Evolutionary conservation across 2,888 invertebrate species (phyloP), one percentile per base, ranked within the genome.

Genomic region (Mimumesa dahlbomi): DNA sequence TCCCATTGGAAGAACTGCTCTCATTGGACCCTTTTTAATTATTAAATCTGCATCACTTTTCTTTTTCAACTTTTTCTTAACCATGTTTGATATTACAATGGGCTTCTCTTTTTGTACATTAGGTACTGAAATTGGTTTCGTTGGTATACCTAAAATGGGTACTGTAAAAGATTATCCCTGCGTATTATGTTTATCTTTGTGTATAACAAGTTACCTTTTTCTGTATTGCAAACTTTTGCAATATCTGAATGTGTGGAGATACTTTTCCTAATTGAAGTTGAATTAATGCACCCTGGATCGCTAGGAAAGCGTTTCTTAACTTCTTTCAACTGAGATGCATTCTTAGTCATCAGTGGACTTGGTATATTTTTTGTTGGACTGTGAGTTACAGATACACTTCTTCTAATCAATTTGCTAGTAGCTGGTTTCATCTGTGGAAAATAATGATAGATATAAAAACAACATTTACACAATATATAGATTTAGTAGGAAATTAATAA

Each of bases 11-110:
- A 89, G 74, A 11, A 87, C 22, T 4, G 89, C 89, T 69, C 87
- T 89, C 70, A 89, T 59, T 13, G 89, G 89, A 14, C 89, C 89
- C 58, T 77, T 87, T 56, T 85, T 88, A 19, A 62, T 52, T 19
- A 76, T 58, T 13, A 70, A 36, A 16, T 81, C 76, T 1, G 56
- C 6, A 16, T 73, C 81, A 3, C 54, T 1, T 46, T 84, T 87
- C 36, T 82, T 82, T 14, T 84, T 84, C 0, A 87, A 66, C 72
- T 82, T 86, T 19, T 65, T 79, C 71, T 83, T 88, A 11, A 85
- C 79, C 2, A 49, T 53, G 31, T 5, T 25, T 7, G 61, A 67
- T 43, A 70, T 48, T 5, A 29, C 48, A 0, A 62, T 11, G 9
- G 71, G 19, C 18, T 81, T 81, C 31, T 78, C 78, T 19, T 76